Evolutionary conservation across 2,888 invertebrate genomes (phyloP).

Genomic region (Scrobipalpa atriplicella): DNA sequence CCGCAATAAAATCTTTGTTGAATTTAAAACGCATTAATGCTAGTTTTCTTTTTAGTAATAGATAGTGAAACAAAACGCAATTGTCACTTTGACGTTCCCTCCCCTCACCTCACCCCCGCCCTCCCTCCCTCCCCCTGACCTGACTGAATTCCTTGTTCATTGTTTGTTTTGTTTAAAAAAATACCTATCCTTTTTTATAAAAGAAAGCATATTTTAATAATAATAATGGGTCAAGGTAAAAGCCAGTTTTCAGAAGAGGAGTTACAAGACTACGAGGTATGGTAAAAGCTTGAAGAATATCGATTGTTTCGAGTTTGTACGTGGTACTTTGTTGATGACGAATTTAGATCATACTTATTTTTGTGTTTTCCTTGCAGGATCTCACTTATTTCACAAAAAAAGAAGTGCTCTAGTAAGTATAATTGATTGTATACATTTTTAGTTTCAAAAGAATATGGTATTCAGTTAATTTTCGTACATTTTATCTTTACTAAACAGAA

Average conservation of each 20-base stretch:
- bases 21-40: neutral
- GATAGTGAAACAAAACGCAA: constrained; percentile 13
- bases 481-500: neutral
- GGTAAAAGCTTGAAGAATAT: neutral
- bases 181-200: constrained; percentile 32
- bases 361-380: constrained; percentile 84
- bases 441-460: neutral
- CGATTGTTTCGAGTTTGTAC: neutral
- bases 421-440: neutral
- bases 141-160: neutral
- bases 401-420: constrained; percentile 94
- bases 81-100: constrained; percentile 23
- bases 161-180: constrained; percentile 21
- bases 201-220: neutral
- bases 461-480: neutral
- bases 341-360: constrained; percentile 37
- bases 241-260: constrained; percentile 95
- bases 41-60: neutral
- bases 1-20: neutral
- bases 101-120: neutral
- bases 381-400: constrained; percentile 96
- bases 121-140: neutral
- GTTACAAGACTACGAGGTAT: constrained; percentile 94
- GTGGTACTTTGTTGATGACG: neutral
- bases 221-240: constrained; percentile 89